These are phyloP conservation scores for Elephantulus edwardii DNA, from an alignment of 2,113 vertebrate genomes.

Conservation along the genomic window DNA sequence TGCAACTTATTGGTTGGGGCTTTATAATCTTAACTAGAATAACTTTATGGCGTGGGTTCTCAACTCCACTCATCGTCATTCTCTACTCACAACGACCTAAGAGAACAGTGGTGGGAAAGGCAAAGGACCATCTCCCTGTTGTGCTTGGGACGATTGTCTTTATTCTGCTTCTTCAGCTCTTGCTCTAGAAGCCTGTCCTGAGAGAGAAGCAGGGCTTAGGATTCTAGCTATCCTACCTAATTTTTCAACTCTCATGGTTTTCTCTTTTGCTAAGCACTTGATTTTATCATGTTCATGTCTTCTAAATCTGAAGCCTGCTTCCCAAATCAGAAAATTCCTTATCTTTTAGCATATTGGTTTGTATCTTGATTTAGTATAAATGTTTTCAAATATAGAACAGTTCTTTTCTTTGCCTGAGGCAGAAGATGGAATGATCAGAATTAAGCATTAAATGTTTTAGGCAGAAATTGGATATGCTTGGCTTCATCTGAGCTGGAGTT, in stretches of 20 bases:
- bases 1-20: background rate
- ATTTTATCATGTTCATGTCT: background rate
- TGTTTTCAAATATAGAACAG: background rate
- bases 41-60: background rate
- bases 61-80: background rate
- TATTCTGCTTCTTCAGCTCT: background rate
- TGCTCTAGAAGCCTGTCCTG: background rate
- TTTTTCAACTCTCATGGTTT: background rate
- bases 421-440: background rate
- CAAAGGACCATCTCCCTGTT: background rate
- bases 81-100: background rate
- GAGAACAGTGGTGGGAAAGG: background rate
- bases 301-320: background rate
- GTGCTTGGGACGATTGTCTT: background rate
- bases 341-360: background rate
- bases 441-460: background rate
- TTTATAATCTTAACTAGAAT: constrained; percentile 23
- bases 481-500: background rate
- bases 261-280: background rate
- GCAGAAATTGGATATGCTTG: background rate
- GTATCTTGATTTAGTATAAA: background rate
- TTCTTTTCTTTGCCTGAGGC: background rate
- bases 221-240: background rate
- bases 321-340: background rate
- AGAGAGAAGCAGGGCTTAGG: too few relatives aligned